Base-by-base conservation (phyloP, 2,797 vertebrate genomes). In the Phrynocephalus vlangalii region DNA sequence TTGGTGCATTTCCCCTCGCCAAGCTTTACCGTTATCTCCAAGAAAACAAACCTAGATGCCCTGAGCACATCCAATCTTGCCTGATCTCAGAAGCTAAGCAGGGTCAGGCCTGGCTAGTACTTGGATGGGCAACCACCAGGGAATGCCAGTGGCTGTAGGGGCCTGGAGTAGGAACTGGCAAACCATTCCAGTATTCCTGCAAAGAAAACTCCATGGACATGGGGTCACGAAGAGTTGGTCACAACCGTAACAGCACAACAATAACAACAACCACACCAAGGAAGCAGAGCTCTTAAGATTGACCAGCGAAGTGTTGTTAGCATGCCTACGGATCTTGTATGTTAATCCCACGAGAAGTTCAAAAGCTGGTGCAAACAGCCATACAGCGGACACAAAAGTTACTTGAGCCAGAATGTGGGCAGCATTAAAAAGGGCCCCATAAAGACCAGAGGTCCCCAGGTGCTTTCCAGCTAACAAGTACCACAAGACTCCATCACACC, bases 1-100 rank as follows among this genome's bases (percentile, higher is more conserved):
- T 67, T 9, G 85, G 79, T 83, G 30, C 87, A 84, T 79, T 81
- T 89, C 90, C 88, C 83, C 7, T 85, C 79, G 86, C 7, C 13
- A 1, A 48, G 48, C 11, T 79, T 11, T 33, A 26, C 1, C 50
- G 66, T 28, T 4, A 60, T 13, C 67, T 38, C 79, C 86, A 60
- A 30, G 60, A 13, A 0, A 56, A 75, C 70, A 87, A 87, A 67
- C 88, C 50, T 87, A 73, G 76, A 91, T 66, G 24, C 22, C 70
- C 48, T 2, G 2, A 1, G 13, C 38, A 44, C 38, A 44, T 44
- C 38, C 38, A 44, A 5, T 44, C 38, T 44, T 44, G 38, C 38
- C 38, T 44, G 38, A 44, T 44, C 38, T 44, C 38, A 44, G 38
- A 44, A 44, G 38, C 38, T 44, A 44, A 44, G 38, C 38, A 44